Evolutionary conservation across 1,140 invertebrate species (phyloP).

Genomic region (Heliothis virescens): DNA sequence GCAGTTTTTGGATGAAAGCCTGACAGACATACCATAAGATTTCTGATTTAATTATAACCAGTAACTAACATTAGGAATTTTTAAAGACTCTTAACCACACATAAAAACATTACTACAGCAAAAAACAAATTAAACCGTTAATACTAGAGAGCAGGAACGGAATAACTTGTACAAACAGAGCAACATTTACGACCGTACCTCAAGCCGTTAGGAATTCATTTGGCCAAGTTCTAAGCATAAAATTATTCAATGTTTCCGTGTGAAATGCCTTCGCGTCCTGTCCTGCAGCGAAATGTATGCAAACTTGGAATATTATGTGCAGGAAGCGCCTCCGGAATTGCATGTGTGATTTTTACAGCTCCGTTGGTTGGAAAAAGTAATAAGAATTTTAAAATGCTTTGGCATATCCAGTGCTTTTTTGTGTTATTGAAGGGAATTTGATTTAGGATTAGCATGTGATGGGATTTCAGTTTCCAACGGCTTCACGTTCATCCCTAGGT

Average conservation of each 20-base stretch:
- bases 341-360: conserved; percentile 5
- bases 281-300: conserved; percentile 43
- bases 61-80: too few relatives aligned
- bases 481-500: too few relatives aligned
- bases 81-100: neutral
- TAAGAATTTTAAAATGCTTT: neutral
- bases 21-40: too few relatives aligned
- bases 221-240: conserved; percentile 55
- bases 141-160: neutral
- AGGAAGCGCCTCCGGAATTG: conserved; percentile 6
- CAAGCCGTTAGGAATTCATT: conserved; percentile 59
- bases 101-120: neutral
- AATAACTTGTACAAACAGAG: conserved; percentile 7
- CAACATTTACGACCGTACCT: conserved; percentile 29
- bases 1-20: too few relatives aligned
- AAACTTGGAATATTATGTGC: conserved; percentile 19
- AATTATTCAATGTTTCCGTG: conserved; percentile 65
- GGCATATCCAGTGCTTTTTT: neutral
- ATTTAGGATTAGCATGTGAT: too few relatives aligned
- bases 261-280: conserved; percentile 47
- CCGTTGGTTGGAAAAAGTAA: neutral
- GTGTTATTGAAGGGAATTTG: neutral
- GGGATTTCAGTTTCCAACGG: too few relatives aligned
- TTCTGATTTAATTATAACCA: too few relatives aligned
- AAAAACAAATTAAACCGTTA: neutral